Evolutionary conservation across 2,113 vertebrate genomes (phyloP).

Genomic region (Clupea harengus): DNA sequence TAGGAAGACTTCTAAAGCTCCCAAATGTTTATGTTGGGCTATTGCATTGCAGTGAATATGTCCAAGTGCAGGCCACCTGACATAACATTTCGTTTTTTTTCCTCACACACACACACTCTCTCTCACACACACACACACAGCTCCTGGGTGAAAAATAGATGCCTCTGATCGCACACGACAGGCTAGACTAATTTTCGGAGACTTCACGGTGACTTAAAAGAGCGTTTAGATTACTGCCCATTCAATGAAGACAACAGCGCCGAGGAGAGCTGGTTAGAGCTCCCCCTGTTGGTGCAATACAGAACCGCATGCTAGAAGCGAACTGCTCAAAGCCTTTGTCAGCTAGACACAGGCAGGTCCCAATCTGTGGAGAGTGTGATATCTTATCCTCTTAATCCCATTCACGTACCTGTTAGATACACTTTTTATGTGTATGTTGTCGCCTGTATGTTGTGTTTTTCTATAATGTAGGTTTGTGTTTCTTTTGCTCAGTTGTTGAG

Average conservation of each 20-base stretch:
- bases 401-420: background rate
- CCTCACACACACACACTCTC: background rate
- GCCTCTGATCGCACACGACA: background rate
- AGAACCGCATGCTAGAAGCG: background rate
- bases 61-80: conserved; percentile 12
- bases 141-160: conserved; percentile 18
- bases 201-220: conserved; percentile 13
- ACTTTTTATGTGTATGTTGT: background rate
- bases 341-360: background rate
- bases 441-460: background rate
- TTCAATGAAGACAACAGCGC: background rate
- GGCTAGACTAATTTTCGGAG: conserved; percentile 13
- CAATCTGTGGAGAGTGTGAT: background rate
- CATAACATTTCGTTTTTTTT: background rate
- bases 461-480: background rate
- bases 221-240: background rate
- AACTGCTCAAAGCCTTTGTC: background rate
- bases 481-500: background rate
- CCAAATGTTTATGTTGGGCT: background rate
- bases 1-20: conserved; percentile 10
- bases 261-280: background rate
- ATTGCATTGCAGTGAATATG: conserved; percentile 5
- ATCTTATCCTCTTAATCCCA: background rate
- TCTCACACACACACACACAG: background rate
- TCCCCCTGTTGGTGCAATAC: background rate